Evolutionary conservation across 2,113 vertebrate species (phyloP), one percentile per base, ranked within the genome.

Genomic region (Ceyx margarethae): DNA sequence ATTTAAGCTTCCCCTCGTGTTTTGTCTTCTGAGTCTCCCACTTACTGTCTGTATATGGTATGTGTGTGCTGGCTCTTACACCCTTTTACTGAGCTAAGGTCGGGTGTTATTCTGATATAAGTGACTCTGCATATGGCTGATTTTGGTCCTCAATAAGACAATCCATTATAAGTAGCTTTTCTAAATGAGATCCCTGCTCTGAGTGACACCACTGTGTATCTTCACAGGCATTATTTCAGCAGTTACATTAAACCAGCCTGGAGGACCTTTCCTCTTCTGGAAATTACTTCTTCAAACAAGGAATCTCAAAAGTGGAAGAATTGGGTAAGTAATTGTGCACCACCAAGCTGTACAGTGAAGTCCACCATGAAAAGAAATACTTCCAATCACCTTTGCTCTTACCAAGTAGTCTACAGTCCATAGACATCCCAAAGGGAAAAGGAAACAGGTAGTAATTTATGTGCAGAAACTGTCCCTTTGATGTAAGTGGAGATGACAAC

Each of bases 351-450:
- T 11, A 17, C 16, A 25, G 31, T n/a, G 26, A 53, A 67, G 22
- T 20, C 10, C 37, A 35, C 35, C 23, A 45, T 5, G 45, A 50
- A 43, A 81, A 5, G 25, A 81, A 77, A 78, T 17, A 26, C 0
- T 71, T 79, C 14, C 6, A 5, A 61, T 28, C 54, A 43, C 13
- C 22, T 88, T 42, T 33, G 12, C 5, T 82, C 50, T 54, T 73
- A 15, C 23, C 22, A 53, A 60, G 45, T 20, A 43, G 45, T 18
- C 28, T 75, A 12, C 18, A 61, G 64, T 20, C n/a, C 50, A 35
- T 0, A 73, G 31, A 37, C 4, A 65, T 6, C 4, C 11, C 13
- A 58, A 58, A 40, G 26, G 19, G 4, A 7, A 57, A 23, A 8
- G 2, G 9, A 3, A 10, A 13, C 18, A 5, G 8, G 33, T 29